Evolutionary conservation across 2,113 vertebrate genomes (phyloP).

Genomic region (Rhodinocichla rosea): DNA sequence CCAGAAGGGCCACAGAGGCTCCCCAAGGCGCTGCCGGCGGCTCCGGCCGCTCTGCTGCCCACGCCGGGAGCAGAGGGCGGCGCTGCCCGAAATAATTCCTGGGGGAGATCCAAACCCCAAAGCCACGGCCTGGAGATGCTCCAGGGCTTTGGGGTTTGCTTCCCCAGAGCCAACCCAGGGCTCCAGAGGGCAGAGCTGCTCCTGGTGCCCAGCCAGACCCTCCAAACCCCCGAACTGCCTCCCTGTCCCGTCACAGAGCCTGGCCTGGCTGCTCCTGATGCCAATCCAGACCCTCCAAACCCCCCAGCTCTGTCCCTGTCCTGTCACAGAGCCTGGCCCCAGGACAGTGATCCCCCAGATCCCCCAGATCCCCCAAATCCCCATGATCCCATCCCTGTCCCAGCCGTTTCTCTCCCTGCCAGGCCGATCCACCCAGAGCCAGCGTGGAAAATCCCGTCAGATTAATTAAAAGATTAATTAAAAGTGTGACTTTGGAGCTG

Average conservation of each 20-base stretch:
- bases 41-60: background rate
- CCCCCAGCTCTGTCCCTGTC: no score
- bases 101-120: background rate
- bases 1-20: background rate
- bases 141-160: background rate
- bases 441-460: background rate
- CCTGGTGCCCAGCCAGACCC: rapidly evolving
- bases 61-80: background rate
- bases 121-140: background rate
- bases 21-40: background rate
- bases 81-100: background rate
- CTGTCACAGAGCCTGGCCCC: rapidly evolving
- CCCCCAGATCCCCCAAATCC: no score
- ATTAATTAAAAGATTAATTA: background rate
- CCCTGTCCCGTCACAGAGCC: no score
- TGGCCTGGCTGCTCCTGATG: no score
- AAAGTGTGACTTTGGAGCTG: background rate
- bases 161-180: background rate
- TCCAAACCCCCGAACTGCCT: rapidly evolving
- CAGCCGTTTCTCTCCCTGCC: background rate
- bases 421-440: background rate
- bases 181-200: background rate
- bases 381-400: background rate
- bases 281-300: no score
- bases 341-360: background rate